A percentile compares a stretch with the other conserved stretches of the same genome.
These are phyloP conservation scores for Nannoperca australis DNA, from an alignment of 2,797 vertebrate species.

Conservation along the genomic window DNA sequence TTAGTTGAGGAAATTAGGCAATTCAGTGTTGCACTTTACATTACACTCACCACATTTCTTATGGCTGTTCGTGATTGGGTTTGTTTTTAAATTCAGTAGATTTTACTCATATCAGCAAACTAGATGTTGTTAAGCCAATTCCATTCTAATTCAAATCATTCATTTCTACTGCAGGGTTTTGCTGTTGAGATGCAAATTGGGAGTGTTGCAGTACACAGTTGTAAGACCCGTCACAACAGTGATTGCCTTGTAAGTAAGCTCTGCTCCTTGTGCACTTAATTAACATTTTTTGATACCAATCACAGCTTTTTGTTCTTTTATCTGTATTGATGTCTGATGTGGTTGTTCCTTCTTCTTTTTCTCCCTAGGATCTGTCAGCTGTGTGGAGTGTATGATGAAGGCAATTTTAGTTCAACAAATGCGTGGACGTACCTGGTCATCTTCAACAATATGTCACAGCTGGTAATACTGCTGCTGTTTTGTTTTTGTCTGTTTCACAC, in stretches of 20 bases:
- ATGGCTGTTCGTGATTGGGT: not conserved
- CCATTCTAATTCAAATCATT: not conserved
- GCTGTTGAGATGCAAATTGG: constrained; percentile 95
- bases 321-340: constrained; percentile 7
- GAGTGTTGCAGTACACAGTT: constrained; percentile 97
- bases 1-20: not conserved
- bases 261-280: not conserved
- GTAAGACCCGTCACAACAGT: constrained; percentile 96
- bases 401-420: constrained; percentile 95
- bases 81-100: not conserved
- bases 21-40: not conserved
- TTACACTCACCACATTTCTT: not conserved
- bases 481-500: not conserved
- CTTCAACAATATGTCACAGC: constrained; percentile 97
- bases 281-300: not conserved
- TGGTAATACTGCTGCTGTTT: constrained; percentile 82
- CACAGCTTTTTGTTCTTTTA: not conserved
- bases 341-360: not conserved
- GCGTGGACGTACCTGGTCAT: constrained; percentile 99
- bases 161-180: constrained; percentile 88
- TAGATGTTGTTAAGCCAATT: not conserved
- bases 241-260: constrained; percentile 93
- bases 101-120: not conserved
- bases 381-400: constrained; percentile 93
- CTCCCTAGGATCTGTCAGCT: constrained; percentile 92